phyloP scores from a whole-genome alignment of 2,113 vertebrate genomes.

The Strigops habroptila region DNA sequence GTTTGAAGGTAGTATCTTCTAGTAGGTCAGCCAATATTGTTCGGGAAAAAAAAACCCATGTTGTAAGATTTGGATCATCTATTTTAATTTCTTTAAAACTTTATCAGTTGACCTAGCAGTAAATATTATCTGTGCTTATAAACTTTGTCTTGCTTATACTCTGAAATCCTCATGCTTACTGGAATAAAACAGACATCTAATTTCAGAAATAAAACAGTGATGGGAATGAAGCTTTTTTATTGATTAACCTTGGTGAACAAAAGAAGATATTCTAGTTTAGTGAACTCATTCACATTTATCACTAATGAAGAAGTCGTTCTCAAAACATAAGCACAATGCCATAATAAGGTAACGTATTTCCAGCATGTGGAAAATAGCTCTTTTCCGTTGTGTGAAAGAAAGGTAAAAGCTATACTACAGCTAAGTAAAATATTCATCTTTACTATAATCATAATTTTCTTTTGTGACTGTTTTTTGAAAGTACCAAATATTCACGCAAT shows the following conservation, averaged over 20 bases:
- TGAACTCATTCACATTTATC: not conserved
- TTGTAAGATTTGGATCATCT: not conserved
- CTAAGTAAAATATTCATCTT: not conserved
- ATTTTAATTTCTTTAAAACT: not conserved
- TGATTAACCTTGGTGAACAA: not conserved
- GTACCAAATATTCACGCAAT: not conserved
- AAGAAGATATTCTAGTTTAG: not conserved
- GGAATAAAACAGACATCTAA: not conserved
- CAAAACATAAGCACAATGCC: not conserved
- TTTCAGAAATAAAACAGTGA: not conserved
- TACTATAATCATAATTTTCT: not conserved
- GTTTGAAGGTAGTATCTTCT: not conserved
- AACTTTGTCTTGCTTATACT: not conserved
- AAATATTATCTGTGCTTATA: not conserved
- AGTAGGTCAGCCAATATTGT: not conserved
- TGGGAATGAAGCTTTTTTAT: not conserved
- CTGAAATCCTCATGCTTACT: not conserved
- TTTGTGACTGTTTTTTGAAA: not conserved
- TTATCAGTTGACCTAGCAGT: not conserved
- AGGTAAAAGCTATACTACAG: not conserved
- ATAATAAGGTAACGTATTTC: not conserved
- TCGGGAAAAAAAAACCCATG: not conserved
- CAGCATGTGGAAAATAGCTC: not conserved
- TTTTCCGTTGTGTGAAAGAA: not conserved
- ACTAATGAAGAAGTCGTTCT: not conserved